A percentile compares a stretch with the other conserved stretches of the same genome.
Evolutionary conservation across 2,888 invertebrate genomes (phyloP).

Genomic region (Euproctis similis): DNA sequence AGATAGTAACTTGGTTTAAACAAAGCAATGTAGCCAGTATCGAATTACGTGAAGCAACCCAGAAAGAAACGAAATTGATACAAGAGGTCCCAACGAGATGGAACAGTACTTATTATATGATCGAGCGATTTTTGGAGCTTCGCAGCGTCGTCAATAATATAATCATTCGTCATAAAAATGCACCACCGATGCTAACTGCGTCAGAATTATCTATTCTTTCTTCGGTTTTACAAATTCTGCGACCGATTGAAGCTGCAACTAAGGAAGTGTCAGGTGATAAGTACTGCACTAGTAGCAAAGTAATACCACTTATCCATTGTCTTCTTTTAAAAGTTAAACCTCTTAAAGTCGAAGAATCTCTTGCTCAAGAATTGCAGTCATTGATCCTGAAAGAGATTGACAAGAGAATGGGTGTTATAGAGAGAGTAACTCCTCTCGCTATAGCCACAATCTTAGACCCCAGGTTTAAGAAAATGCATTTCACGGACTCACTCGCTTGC

Average conservation of each 20-base stretch:
- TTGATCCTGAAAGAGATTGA: slow-evolving; percentile 10
- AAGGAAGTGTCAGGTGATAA: too few species aligned
- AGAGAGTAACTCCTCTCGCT: too few species aligned
- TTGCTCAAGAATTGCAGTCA: slow-evolving; percentile 3
- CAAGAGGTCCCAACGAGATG: slow-evolving; percentile 10
- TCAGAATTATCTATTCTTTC: not conserved
- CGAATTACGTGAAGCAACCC: slow-evolving; percentile 5
- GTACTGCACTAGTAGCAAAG: too few species aligned
- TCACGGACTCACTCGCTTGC: slow-evolving; percentile 17
- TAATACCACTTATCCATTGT: slow-evolving; percentile 4
- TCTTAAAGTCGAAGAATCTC: slow-evolving; percentile 3
- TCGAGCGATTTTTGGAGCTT: not conserved
- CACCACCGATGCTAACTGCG: not conserved
- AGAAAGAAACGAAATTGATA: slow-evolving; percentile 7
- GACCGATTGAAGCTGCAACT: slow-evolving; percentile 2
- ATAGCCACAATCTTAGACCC: slow-evolving; percentile 19
- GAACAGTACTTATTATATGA: too few species aligned
- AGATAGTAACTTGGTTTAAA: slow-evolving; percentile 28
- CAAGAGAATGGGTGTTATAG: slow-evolving; percentile 7
- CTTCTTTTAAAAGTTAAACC: slow-evolving; percentile 4
- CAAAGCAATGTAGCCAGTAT: slow-evolving; percentile 16
- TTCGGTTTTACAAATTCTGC: not conserved
- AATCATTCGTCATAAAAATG: slow-evolving; percentile 1
- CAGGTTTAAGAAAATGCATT: slow-evolving; percentile 15
- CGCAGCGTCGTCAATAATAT: not conserved